Evolutionary conservation across 1,140 invertebrate genomes (phyloP).

Genomic region (Bicyclus anynana): DNA sequence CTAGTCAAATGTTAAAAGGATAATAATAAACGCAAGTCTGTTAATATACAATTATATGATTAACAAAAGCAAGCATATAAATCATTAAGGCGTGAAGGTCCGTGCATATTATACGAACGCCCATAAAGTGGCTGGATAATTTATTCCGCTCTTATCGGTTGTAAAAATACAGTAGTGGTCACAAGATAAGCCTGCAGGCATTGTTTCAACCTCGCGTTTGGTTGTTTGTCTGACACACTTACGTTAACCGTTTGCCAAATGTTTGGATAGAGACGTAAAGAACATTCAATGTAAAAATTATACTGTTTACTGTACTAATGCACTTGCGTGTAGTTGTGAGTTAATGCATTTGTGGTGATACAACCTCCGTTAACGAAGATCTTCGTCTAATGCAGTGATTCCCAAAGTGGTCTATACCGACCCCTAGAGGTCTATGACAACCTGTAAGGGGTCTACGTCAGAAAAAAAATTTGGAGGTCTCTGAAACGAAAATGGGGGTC

Average conservation of each 20-base stretch:
- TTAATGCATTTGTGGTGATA: no score
- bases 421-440: no score
- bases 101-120: conserved; percentile 23
- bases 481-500: no score
- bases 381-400: no score
- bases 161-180: conserved; percentile 26
- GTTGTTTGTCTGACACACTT: conserved; percentile 24
- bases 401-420: no score
- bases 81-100: conserved; percentile 18
- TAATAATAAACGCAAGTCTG: background rate
- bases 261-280: background rate
- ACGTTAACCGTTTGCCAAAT: conserved; percentile 3
- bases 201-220: conserved; percentile 21
- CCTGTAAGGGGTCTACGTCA: no score
- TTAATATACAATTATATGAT: background rate
- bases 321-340: no score
- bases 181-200: conserved; percentile 23
- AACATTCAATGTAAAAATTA: background rate
- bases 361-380: no score
- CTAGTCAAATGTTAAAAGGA: background rate
- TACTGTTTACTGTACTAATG: background rate
- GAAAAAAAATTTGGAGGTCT: no score
- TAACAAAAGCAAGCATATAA: conserved; percentile 16
- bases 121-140: conserved; percentile 10
- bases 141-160: conserved; percentile 24